These are phyloP conservation scores for Dolichomitus sp. DNA, from an alignment of 2,888 invertebrate genomes.

Conservation along the genomic window DNA sequence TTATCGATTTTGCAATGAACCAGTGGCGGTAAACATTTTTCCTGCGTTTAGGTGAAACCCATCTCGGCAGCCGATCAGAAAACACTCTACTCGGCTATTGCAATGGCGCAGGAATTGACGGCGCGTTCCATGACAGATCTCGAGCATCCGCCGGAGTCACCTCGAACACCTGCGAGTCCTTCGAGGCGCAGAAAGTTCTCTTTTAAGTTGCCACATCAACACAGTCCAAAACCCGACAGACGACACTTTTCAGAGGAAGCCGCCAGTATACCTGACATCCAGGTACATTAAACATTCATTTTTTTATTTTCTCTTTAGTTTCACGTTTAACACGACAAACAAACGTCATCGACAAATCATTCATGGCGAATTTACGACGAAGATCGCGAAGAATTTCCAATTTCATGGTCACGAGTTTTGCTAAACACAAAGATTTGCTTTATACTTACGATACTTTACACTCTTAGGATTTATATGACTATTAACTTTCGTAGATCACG, in stretches of 20 bases:
- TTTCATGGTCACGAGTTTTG: neutral
- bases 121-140: slow-evolving; percentile 87
- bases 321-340: slow-evolving; percentile 29
- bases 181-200: slow-evolving; percentile 93
- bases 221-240: slow-evolving; percentile 90
- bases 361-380: slow-evolving; percentile 11
- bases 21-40: slow-evolving; percentile 74
- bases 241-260: slow-evolving; percentile 97
- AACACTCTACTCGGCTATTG: slow-evolving; percentile 96
- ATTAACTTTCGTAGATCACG: slow-evolving; percentile 4
- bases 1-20: slow-evolving; percentile 68
- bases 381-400: slow-evolving; percentile 14
- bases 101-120: slow-evolving; percentile 96
- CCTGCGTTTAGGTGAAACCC: slow-evolving; percentile 91
- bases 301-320: slow-evolving; percentile 59
- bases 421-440: slow-evolving; percentile 12
- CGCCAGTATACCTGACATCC: slow-evolving; percentile 94
- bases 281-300: slow-evolving; percentile 88
- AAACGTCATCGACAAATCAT: neutral
- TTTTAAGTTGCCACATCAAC: slow-evolving; percentile 90
- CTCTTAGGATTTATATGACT: slow-evolving; percentile 4
- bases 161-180: slow-evolving; percentile 85
- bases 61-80: slow-evolving; percentile 97
- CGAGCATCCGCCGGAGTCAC: slow-evolving; percentile 85
- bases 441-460: neutral